Evolutionary conservation across 2,113 vertebrate genomes (phyloP).

Genomic region (Cephalopholis sonnerati): DNA sequence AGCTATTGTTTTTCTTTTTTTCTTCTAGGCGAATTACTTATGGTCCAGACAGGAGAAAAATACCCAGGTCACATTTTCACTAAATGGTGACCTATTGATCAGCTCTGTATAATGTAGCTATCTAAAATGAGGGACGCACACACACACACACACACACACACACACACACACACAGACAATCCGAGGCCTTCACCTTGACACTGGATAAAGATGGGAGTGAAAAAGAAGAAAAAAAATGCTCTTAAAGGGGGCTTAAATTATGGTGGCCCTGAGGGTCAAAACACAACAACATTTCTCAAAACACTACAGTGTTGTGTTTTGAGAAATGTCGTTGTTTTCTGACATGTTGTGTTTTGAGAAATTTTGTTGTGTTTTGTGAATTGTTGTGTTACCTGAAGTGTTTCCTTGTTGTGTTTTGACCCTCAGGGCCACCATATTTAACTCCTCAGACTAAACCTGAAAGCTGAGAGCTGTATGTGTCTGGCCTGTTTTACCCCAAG

Average conservation of each 20-base stretch:
- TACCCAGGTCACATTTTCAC: conserved; percentile 33
- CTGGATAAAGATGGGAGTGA: conserved; percentile 9
- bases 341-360: too few relatives aligned
- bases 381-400: too few relatives aligned
- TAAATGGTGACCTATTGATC: conserved; percentile 60
- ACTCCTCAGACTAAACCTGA: conserved; percentile 61
- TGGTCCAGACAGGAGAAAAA: neutral
- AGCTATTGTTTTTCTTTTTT: neutral
- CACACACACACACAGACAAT: conserved; percentile 3
- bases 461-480: conserved; percentile 59
- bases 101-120: conserved; percentile 9
- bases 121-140: conserved; percentile 19
- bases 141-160: neutral
- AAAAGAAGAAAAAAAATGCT: conserved; percentile 1
- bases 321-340: too few relatives aligned
- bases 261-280: too few relatives aligned
- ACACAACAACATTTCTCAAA: too few relatives aligned
- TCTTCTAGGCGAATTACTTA: neutral
- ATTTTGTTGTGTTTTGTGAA: too few relatives aligned
- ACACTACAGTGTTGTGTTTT: too few relatives aligned
- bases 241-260: conserved; percentile 60
- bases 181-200: conserved; percentile 53
- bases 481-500: conserved; percentile 41
- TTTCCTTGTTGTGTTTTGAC: too few relatives aligned
- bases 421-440: too few relatives aligned